Evolutionary conservation across 2,113 vertebrate species (phyloP).

Genomic region (Speoplatyrhinus poulsoni): DNA sequence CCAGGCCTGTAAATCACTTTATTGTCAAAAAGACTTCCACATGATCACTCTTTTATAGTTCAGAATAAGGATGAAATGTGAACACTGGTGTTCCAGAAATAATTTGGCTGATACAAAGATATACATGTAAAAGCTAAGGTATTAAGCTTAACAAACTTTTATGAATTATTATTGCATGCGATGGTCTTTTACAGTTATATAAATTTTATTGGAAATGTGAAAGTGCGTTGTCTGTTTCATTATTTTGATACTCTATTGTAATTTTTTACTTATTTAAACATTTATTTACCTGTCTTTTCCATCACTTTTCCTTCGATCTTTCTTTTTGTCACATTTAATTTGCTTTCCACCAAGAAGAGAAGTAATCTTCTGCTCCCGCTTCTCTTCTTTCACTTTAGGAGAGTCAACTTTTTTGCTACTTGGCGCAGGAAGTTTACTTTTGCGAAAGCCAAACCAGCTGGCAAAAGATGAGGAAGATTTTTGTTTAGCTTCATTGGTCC

Average conservation of each 20-base stretch:
- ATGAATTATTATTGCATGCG: not conserved
- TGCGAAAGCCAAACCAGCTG: slow-evolving; percentile 93
- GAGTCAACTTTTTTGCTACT: slow-evolving; percentile 80
- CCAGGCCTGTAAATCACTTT: slow-evolving; percentile 62
- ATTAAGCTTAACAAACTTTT: not conserved
- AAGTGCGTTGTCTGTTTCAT: not conserved
- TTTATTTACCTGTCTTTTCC: slow-evolving; percentile 76
- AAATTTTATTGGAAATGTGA: no score
- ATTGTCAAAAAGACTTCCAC: slow-evolving; percentile 55
- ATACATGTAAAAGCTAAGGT: no score
- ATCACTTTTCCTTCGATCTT: slow-evolving; percentile 84
- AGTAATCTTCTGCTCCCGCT: slow-evolving; percentile 82
- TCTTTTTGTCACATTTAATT: slow-evolving; percentile 83
- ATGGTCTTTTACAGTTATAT: not conserved
- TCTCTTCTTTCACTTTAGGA: slow-evolving; percentile 84
- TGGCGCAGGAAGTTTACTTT: slow-evolving; percentile 87
- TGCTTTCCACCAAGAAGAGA: slow-evolving; percentile 84
- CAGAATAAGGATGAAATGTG: slow-evolving; percentile 37
- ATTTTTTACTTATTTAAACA: slow-evolving; percentile 13
- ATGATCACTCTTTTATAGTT: slow-evolving; percentile 31
- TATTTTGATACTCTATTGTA: not conserved
- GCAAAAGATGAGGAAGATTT: slow-evolving; percentile 84
- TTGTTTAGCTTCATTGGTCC: slow-evolving; percentile 77
- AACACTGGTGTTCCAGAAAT: slow-evolving; percentile 3
- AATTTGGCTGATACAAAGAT: no score